phyloP scores from a whole-genome alignment of 2,888 invertebrate genomes.

The Agriopis aurantiaria region DNA sequence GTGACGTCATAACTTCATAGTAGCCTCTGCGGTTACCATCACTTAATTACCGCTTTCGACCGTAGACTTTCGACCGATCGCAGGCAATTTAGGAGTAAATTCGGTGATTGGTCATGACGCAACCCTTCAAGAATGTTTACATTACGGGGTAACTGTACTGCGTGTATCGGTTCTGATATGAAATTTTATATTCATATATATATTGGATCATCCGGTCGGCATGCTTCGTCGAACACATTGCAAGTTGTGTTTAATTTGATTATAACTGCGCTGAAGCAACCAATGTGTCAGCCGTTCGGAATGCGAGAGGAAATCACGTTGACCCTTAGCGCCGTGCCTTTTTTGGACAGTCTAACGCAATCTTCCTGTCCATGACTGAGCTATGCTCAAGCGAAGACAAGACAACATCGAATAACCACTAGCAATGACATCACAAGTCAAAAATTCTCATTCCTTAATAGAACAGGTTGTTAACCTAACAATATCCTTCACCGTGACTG shows the following conservation, averaged over 20 bases:
- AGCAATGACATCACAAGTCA: constrained; percentile 56
- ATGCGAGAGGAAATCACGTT: constrained; percentile 82
- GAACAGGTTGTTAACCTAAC: constrained; percentile 65
- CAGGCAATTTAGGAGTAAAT: constrained; percentile 67
- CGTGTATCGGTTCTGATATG: constrained; percentile 60
- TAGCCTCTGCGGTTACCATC: constrained; percentile 67
- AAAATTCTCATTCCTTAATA: constrained; percentile 55
- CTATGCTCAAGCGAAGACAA: constrained; percentile 31
- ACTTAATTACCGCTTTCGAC: constrained; percentile 69
- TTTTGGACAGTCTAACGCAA: constrained; percentile 70
- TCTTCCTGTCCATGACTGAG: constrained; percentile 64
- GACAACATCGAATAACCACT: constrained; percentile 47
- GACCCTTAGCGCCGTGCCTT: constrained; percentile 78
- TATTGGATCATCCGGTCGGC: constrained; percentile 73
- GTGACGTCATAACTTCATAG: constrained; percentile 78
- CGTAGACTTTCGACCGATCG: constrained; percentile 66
- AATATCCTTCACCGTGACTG: constrained; percentile 66
- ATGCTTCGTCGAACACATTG: constrained; percentile 71
- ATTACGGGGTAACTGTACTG: constrained; percentile 59
- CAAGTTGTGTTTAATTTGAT: constrained; percentile 75
- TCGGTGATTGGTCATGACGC: constrained; percentile 68
- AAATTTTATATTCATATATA: constrained; percentile 69
- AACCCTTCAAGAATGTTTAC: constrained; percentile 66
- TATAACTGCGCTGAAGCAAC: constrained; percentile 67
- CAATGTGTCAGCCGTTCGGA: constrained; percentile 78